Evolutionary conservation across 2,113 vertebrate species (phyloP).

Genomic region (Plestiodon gilberti): DNA sequence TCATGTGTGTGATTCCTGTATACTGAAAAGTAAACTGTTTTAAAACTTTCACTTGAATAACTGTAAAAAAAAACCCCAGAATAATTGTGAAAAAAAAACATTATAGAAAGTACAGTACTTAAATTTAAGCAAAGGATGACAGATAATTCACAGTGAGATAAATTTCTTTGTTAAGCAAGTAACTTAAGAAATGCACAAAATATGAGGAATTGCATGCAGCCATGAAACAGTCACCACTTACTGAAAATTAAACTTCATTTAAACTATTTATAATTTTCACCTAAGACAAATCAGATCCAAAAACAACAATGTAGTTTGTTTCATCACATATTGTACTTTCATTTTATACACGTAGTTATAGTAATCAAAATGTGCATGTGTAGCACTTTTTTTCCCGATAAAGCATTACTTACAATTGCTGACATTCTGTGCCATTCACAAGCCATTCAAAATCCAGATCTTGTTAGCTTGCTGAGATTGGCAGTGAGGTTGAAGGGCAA

Average conservation of each 20-base stretch:
- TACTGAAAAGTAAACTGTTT: conserved; percentile 9
- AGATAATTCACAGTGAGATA: conserved; percentile 8
- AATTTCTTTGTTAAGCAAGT: background rate
- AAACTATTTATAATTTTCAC: background rate
- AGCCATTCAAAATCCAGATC: background rate
- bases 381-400: background rate
- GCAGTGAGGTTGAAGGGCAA: conserved; percentile 5
- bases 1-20: background rate
- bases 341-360: background rate
- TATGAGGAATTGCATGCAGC: background rate
- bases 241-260: conserved; percentile 3
- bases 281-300: background rate
- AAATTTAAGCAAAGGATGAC: conserved; percentile 14
- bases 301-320: background rate
- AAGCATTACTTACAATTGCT: background rate
- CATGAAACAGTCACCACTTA: background rate
- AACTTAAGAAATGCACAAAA: conserved; percentile 16
- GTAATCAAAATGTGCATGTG: background rate
- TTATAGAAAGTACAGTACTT: background rate
- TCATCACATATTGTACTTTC: background rate
- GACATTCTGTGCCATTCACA: background rate
- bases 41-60: conserved; percentile 8
- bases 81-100: background rate
- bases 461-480: background rate
- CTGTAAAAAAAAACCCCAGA: background rate